Base-by-base conservation (phyloP, 2,113 vertebrate species). In the Psammodynastes pulverulentus region DNA sequence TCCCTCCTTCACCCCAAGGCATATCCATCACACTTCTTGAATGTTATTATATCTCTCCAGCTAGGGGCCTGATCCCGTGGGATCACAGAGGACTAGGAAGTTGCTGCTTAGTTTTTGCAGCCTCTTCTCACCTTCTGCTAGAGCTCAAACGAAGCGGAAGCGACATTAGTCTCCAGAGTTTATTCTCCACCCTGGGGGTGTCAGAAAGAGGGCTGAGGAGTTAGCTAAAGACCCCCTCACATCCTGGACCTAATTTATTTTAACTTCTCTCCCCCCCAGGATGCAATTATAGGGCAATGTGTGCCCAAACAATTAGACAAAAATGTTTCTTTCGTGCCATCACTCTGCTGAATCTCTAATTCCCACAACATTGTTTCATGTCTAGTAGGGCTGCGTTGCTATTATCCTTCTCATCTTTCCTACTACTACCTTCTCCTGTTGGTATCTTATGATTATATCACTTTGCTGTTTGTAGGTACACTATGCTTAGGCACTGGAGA, bases 91-190 rank as follows among this genome's bases (percentile, higher is more conserved):
- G 1, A 5, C 72, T 95, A 29, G 8, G 26, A n/a, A 53, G 89
- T 46, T 43, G 26, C 12, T 90, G 46, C 51, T 56, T 12, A 89
- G 23, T 91, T 88, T 92, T 87, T 90, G 23, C 26, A 89, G 62
- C 67, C 39, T 92, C 54, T 86, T 49, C 10, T 21, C 84, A 51
- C 29, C 5, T 23, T 62, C 19, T 46, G 86, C 90, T 45, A 87
- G 79, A 89, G 58, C 51, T 89, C 92, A 94, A 94, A 54, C 0
- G 52, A 91, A 89, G 92, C 93, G 95, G 92, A 94, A 94, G 95
- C 94, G 89, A 58, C 93, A 95, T 94, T 0, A 4, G 72, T 94
- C 92, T 62, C 46, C 56, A 62, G 26, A 29, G 3, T 29, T n/a
- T 67, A 67, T 67, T 67, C 62, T 12, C 29, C 9, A 15, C 12